These are phyloP conservation scores for Nycticebus coucang DNA, from an alignment of 2,113 vertebrate genomes.

Conservation along the genomic window DNA sequence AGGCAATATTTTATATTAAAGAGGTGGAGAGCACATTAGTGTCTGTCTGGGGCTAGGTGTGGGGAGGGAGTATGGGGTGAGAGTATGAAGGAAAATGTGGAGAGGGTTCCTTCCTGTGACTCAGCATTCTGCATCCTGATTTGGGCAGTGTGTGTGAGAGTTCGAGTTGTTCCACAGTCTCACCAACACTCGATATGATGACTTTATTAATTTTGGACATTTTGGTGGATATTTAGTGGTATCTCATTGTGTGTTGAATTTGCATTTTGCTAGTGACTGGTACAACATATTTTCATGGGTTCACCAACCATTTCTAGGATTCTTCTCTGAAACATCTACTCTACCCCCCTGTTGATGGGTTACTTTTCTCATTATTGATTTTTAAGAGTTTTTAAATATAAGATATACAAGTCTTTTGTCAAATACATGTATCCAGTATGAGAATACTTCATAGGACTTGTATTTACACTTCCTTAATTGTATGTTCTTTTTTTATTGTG, in stretches of 20 bases:
- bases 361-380: not conserved
- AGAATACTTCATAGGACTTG: too few species aligned
- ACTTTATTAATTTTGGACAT: too few species aligned
- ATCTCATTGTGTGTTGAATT: not conserved
- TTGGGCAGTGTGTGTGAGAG: not conserved
- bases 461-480: not conserved
- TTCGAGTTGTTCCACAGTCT: too few species aligned
- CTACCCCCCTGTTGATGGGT: not conserved
- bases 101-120: too few species aligned
- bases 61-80: rapidly evolving
- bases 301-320: not conserved
- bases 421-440: not conserved
- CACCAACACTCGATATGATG: not conserved
- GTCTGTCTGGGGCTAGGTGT: too few species aligned
- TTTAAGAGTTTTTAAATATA: not conserved
- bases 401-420: not conserved
- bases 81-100: too few species aligned
- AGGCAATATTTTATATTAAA: not conserved
- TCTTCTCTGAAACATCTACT: not conserved
- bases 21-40: not conserved
- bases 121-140: not conserved
- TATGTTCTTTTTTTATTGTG: too few species aligned
- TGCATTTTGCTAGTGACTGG: not conserved
- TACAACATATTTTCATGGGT: not conserved
- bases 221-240: not conserved